Conservation (phyloP, 2,888 invertebrate species). For the Dendrolimus houi region DNA sequence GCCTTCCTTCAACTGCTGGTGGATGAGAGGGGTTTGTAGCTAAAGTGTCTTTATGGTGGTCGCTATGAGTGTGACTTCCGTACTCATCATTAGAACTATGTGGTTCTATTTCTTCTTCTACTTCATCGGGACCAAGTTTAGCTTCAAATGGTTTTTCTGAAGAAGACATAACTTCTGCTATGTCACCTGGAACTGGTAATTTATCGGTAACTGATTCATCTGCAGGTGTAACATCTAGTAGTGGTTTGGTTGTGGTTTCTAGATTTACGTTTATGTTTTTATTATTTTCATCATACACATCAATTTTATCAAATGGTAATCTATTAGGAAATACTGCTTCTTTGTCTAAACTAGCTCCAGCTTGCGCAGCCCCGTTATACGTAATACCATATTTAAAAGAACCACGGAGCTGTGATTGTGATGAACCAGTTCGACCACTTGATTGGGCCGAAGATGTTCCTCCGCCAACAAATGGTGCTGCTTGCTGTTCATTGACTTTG, state of each 20-base stretch:
- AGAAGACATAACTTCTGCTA: conserved; percentile 13
- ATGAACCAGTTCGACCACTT: conserved; percentile 84
- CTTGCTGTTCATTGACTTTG: conserved; percentile 59
- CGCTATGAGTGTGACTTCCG: conserved; percentile 45
- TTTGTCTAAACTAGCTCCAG: conserved; percentile 83
- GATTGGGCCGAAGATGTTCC: conserved; percentile 89
- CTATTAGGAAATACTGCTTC: conserved; percentile 62
- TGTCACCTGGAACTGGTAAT: conserved; percentile 11
- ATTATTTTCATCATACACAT: conserved; percentile 56
- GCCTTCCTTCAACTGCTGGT: conserved; percentile 40
- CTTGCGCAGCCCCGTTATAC: conserved; percentile 88
- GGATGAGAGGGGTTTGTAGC: conserved; percentile 20
- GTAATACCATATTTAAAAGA: conserved; percentile 86
- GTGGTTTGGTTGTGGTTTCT: conserved; percentile 22
- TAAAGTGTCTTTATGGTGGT: conserved; percentile 44
- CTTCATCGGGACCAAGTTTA: conserved; percentile 19
- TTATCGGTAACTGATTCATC: conserved; percentile 12
- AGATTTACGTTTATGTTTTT: conserved; percentile 54
- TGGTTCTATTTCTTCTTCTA: conserved; percentile 13
- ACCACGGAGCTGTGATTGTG: conserved; percentile 89
- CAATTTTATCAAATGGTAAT: conserved; percentile 57
- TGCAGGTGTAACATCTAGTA: neutral
- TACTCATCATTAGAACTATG: conserved; percentile 30
- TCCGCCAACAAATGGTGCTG: conserved; percentile 81
- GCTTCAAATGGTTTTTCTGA: conserved; percentile 21